These are phyloP conservation scores for Aelia acuminata DNA, from an alignment of 2,888 invertebrate genomes.

Conservation along the genomic window DNA sequence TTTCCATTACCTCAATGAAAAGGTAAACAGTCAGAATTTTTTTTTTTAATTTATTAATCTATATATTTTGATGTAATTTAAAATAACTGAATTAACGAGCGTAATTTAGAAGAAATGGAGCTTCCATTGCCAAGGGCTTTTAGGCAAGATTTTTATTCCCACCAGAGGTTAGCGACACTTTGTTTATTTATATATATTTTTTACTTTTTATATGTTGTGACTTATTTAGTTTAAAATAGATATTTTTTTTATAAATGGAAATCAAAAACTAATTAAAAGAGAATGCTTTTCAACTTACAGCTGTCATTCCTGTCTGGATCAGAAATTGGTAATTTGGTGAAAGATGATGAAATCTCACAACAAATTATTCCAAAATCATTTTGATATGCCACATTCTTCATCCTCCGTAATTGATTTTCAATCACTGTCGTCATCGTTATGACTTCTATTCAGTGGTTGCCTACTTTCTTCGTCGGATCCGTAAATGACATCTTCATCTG, in stretches of 20 bases:
- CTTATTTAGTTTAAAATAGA: too few relatives aligned
- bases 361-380: slow-evolving; percentile 34
- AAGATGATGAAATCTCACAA: background rate
- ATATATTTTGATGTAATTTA: too few relatives aligned
- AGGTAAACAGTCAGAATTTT: too few relatives aligned
- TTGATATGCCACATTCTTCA: background rate
- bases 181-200: too few relatives aligned
- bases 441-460: slow-evolving; percentile 80
- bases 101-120: background rate
- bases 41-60: too few relatives aligned
- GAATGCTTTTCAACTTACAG: background rate
- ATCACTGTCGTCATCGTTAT: slow-evolving; percentile 81
- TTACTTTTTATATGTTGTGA: too few relatives aligned
- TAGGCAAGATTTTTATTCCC: background rate
- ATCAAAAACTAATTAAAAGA: too few relatives aligned
- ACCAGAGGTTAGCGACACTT: too few relatives aligned
- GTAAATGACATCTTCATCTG: slow-evolving; percentile 96
- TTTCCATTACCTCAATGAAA: background rate
- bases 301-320: background rate
- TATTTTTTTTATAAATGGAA: too few relatives aligned
- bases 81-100: too few relatives aligned
- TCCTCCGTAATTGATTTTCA: slow-evolving; percentile 69
- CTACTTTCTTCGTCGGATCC: slow-evolving; percentile 92
- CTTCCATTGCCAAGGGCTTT: background rate
- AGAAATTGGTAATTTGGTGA: background rate